Percentiles rank a stretch among this genome's conserved stretches.
Evolutionary conservation across 2,888 invertebrate species (phyloP).

Genomic region (Muschampia plurimacula): DNA sequence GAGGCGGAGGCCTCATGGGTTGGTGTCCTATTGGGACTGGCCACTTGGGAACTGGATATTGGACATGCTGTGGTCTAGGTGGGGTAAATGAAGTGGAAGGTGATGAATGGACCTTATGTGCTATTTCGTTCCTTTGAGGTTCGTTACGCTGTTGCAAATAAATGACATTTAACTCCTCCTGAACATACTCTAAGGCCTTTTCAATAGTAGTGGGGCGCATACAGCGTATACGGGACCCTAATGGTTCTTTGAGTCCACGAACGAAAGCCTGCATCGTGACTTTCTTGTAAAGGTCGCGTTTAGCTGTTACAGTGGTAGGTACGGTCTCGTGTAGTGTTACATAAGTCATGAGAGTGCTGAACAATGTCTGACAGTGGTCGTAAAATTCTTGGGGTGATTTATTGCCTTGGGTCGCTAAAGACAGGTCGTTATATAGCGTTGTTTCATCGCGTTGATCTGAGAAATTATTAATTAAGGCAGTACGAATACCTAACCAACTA

Average conservation of each 20-base stretch:
- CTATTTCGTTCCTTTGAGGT: constrained; percentile 15
- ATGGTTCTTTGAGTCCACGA: constrained; percentile 43
- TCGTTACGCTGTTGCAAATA: constrained; percentile 39
- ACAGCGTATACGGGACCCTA: constrained; percentile 46
- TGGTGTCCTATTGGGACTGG: constrained; percentile 23
- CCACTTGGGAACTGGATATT: constrained; percentile 20
- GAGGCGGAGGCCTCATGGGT: constrained; percentile 34
- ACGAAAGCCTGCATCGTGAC: constrained; percentile 41
- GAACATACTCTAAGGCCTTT: constrained; percentile 42
- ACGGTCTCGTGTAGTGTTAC: constrained; percentile 35
- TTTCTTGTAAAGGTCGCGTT: constrained; percentile 42
- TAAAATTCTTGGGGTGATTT: constrained; percentile 41
- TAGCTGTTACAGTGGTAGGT: constrained; percentile 38
- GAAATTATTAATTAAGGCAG: constrained; percentile 48
- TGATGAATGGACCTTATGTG: constrained; percentile 8
- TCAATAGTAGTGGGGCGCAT: constrained; percentile 39
- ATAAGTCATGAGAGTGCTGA: constrained; percentile 44
- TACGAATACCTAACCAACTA: constrained; percentile 45
- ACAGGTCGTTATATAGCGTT: constrained; percentile 48
- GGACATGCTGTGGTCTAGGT: constrained; percentile 14
- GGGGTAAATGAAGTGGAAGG: constrained; percentile 20
- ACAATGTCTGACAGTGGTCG: constrained; percentile 39
- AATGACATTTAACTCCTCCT: constrained; percentile 33
- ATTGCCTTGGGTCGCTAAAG: constrained; percentile 36
- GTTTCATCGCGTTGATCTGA: constrained; percentile 49